Percentiles rank a stretch among this genome's conserved stretches.
These are phyloP conservation scores for Myocastor coypus DNA, from an alignment of 2,113 vertebrate species.

Conservation along the genomic window DNA sequence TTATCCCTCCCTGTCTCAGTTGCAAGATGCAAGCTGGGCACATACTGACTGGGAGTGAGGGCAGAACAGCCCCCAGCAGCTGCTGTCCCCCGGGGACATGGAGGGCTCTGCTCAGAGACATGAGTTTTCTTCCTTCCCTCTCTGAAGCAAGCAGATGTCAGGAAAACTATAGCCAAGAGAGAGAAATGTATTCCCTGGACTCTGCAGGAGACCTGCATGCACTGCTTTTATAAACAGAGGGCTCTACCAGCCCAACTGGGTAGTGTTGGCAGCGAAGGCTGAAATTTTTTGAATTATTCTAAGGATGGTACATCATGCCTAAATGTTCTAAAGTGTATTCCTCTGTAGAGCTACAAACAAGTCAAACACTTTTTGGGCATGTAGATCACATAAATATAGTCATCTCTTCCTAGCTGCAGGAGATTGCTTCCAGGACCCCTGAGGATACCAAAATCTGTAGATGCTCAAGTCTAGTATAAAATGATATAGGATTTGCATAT, in stretches of 20 bases:
- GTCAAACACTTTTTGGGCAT: not conserved
- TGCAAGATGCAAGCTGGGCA: not conserved
- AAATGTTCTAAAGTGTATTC: not conserved
- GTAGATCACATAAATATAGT: not conserved
- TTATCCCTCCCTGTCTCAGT: not conserved
- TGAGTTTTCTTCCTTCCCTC: not conserved
- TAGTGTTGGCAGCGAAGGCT: not conserved
- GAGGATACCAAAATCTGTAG: not conserved
- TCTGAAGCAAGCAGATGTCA: not conserved
- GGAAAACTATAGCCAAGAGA: not conserved
- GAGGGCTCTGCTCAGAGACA: not conserved
- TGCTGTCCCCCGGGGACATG: fast-evolving
- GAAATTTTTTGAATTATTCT: not conserved
- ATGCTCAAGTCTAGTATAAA: not conserved
- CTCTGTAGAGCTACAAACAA: not conserved
- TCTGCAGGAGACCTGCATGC: not conserved
- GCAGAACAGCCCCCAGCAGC: too few species aligned
- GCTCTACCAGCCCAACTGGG: not conserved
- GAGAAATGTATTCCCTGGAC: not conserved
- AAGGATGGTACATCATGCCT: fast-evolving
- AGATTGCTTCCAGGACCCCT: slow-evolving; percentile 5
- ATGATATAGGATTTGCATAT: not conserved
- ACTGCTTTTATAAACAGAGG: not conserved
- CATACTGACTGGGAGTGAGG: not conserved
- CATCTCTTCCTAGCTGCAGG: not conserved